Evolutionary conservation across 2,888 invertebrate genomes (phyloP).

Genomic region (Deladenus siricidicola): DNA sequence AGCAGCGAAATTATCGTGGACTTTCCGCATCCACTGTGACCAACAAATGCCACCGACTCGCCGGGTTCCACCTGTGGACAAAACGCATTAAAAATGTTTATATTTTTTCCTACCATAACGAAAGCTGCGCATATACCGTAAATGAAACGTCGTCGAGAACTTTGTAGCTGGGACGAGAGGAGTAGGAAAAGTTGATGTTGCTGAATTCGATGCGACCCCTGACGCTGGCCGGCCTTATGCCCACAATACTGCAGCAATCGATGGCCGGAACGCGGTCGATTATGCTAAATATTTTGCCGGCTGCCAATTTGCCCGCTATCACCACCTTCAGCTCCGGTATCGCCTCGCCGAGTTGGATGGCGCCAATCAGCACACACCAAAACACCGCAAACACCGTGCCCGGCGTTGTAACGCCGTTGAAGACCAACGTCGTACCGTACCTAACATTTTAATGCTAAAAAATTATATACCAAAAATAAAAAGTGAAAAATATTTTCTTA

Average conservation of each 20-base stretch:
- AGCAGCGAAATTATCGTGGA: slow-evolving; percentile 38
- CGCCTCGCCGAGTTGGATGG: slow-evolving; percentile 66
- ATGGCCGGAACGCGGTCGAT: slow-evolving; percentile 57
- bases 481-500: no score
- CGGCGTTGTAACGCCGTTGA: slow-evolving; percentile 31
- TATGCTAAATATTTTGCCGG: slow-evolving; percentile 59
- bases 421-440: slow-evolving; percentile 36
- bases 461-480: no score
- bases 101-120: no score
- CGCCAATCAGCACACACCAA: slow-evolving; percentile 52
- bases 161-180: slow-evolving; percentile 54
- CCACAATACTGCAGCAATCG: slow-evolving; percentile 55
- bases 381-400: slow-evolving; percentile 45
- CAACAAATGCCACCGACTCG: no score
- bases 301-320: slow-evolving; percentile 71
- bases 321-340: slow-evolving; percentile 74
- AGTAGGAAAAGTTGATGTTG: slow-evolving; percentile 56
- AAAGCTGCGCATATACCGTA: no score
- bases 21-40: slow-evolving; percentile 49
- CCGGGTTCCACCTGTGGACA: no score
- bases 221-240: slow-evolving; percentile 53
- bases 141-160: slow-evolving; percentile 41
- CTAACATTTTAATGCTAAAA: no score
- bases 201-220: slow-evolving; percentile 56
- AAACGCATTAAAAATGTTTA: no score